These are phyloP conservation scores for Ypsolopha sequella DNA, from an alignment of 2,888 invertebrate genomes.

Conservation along the genomic window DNA sequence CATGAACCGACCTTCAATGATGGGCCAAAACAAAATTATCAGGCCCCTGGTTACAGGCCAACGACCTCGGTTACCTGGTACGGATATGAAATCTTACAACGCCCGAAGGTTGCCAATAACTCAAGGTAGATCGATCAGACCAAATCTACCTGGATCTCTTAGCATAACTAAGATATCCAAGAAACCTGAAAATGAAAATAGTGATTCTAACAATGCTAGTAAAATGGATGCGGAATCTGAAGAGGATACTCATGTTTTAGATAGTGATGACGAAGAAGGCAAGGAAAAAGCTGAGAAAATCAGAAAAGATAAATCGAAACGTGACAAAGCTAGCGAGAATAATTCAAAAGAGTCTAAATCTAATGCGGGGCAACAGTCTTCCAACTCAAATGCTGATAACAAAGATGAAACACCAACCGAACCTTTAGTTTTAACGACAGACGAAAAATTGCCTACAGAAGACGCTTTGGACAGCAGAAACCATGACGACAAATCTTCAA, in stretches of 20 bases:
- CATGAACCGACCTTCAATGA: slow-evolving; percentile 38
- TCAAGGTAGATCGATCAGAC: slow-evolving; percentile 36
- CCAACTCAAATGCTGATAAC: slow-evolving; percentile 2
- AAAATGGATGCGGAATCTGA: slow-evolving; percentile 39
- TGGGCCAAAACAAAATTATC: slow-evolving; percentile 40
- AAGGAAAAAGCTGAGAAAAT: background rate
- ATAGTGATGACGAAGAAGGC: slow-evolving; percentile 48
- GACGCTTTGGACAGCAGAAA: slow-evolving; percentile 42
- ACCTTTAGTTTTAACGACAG: slow-evolving; percentile 49
- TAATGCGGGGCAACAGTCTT: slow-evolving; percentile 9
- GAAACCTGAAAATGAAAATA: slow-evolving; percentile 32
- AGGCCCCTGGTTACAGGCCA: slow-evolving; percentile 50
- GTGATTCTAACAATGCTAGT: slow-evolving; percentile 20
- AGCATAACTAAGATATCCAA: slow-evolving; percentile 57
- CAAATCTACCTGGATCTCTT: slow-evolving; percentile 49
- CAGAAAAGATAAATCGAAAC: background rate
- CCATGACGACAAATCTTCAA: slow-evolving; percentile 19
- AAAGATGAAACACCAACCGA: slow-evolving; percentile 11
- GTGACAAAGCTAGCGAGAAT: background rate
- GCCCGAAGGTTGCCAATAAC: slow-evolving; percentile 42
- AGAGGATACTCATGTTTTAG: slow-evolving; percentile 53
- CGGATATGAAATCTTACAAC: slow-evolving; percentile 30
- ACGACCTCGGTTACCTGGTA: slow-evolving; percentile 44
- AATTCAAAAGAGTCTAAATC: slow-evolving; percentile 1
- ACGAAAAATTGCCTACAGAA: slow-evolving; percentile 54